phyloP scores from a whole-genome alignment of 2,797 vertebrate genomes.

The Intellagama lesueurii region DNA sequence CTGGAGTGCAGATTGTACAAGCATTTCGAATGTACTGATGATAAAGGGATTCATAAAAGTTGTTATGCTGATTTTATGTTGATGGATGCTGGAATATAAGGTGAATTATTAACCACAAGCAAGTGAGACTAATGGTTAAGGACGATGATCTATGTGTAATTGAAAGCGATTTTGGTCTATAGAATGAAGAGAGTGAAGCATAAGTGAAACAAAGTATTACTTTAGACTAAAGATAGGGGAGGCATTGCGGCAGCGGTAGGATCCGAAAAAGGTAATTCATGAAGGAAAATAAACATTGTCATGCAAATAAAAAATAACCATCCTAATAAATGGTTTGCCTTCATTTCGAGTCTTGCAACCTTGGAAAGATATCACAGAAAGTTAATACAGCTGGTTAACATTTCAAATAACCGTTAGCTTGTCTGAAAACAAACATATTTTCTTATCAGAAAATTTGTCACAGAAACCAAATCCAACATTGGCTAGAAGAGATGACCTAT shows the following conservation, averaged over 20 bases:
- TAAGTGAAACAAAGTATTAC: constrained; percentile 72
- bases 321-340: constrained; percentile 69
- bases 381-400: constrained; percentile 42
- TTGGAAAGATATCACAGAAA: constrained; percentile 60
- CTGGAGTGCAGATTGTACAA: constrained; percentile 78
- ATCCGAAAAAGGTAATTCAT: constrained; percentile 59
- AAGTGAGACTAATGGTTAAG: constrained; percentile 82
- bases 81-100: constrained; percentile 81
- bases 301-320: constrained; percentile 56
- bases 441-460: constrained; percentile 15
- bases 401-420: background rate
- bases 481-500: background rate
- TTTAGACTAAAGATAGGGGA: constrained; percentile 75
- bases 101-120: constrained; percentile 82
- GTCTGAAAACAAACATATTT: constrained; percentile 11
- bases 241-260: constrained; percentile 63
- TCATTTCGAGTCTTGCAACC: constrained; percentile 62
- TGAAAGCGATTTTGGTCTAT: constrained; percentile 77
- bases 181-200: constrained; percentile 71
- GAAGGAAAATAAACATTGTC: constrained; percentile 62
- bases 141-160: constrained; percentile 79
- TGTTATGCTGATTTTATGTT: constrained; percentile 85
- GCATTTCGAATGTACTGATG: constrained; percentile 81
- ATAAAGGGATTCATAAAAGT: constrained; percentile 83
- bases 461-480: background rate